Conservation (phyloP, 1,140 invertebrate genomes). For the Polypedilum vanderplanki region DNA sequence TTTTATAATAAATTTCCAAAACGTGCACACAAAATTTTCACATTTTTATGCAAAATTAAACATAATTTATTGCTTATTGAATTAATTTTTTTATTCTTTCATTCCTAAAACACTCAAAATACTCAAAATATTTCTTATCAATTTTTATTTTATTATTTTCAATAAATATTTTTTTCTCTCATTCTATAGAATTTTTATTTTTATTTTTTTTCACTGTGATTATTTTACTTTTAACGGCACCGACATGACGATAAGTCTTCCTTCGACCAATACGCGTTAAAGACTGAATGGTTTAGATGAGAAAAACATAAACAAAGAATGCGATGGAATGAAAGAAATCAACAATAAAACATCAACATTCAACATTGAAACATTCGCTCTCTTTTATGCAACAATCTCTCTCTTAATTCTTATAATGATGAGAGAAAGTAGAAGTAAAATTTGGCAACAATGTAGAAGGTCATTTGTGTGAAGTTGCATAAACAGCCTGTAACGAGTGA, state of each 20-base stretch:
- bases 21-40: too few relatives aligned
- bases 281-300: not conserved
- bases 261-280: conserved; percentile 1
- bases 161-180: too few relatives aligned
- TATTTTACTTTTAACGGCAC: not conserved
- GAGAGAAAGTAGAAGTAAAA: conserved; percentile 7
- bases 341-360: too few relatives aligned
- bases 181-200: not conserved
- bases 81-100: not conserved
- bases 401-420: not conserved
- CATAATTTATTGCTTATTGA: too few relatives aligned
- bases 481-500: too few relatives aligned
- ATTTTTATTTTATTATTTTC: not conserved
- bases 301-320: too few relatives aligned
- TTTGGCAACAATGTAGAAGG: not conserved
- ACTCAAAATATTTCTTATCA: not conserved
- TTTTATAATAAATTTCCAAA: too few relatives aligned
- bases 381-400: too few relatives aligned
- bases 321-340: too few relatives aligned
- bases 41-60: too few relatives aligned
- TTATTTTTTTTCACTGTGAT: not conserved
- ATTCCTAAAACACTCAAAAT: not conserved
- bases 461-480: not conserved
- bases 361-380: too few relatives aligned
- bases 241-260: conserved; percentile 8